Evolutionary conservation across 2,797 vertebrate species (phyloP).

Genomic region (Aeoliscus strigatus): DNA sequence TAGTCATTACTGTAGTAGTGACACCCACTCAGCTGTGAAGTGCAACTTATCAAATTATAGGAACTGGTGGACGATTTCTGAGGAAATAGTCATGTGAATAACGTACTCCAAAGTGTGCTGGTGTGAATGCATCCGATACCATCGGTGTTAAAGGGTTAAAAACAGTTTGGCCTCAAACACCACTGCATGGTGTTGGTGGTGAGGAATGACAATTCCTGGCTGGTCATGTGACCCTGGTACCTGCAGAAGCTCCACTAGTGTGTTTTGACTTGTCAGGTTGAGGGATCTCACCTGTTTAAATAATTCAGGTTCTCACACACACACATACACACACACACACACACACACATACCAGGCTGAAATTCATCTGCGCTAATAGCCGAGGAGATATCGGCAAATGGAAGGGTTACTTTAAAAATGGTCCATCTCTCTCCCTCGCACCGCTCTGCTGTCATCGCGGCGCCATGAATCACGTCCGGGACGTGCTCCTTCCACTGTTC

Average conservation of each 20-base stretch:
- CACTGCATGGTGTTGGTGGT: not conserved
- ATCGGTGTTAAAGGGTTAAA: no score
- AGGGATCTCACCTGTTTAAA: conserved; percentile 33
- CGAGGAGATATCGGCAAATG: conserved; percentile 30
- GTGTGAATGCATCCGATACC: no score
- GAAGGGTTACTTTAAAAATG: conserved; percentile 28
- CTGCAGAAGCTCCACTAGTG: conserved; percentile 1
- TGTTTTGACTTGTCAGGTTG: conserved; percentile 8
- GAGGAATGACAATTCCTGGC: not conserved
- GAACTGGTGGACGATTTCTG: no score
- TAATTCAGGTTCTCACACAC: conserved; percentile 9
- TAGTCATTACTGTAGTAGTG: no score
- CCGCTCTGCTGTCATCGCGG: conserved; percentile 14
- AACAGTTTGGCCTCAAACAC: no score
- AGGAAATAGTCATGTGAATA: no score
- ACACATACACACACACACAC: conserved; percentile 9
- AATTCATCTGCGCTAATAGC: conserved; percentile 11
- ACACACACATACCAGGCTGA: conserved; percentile 11
- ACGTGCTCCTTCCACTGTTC: conserved; percentile 11
- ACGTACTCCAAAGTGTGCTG: no score
- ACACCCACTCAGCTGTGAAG: no score
- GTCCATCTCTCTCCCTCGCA: conserved; percentile 9
- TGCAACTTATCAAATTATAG: no score
- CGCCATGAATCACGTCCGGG: conserved; percentile 31
- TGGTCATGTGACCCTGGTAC: not conserved